Conservation (phyloP, 2,797 vertebrate species). For the Hafferia zeledoni region DNA sequence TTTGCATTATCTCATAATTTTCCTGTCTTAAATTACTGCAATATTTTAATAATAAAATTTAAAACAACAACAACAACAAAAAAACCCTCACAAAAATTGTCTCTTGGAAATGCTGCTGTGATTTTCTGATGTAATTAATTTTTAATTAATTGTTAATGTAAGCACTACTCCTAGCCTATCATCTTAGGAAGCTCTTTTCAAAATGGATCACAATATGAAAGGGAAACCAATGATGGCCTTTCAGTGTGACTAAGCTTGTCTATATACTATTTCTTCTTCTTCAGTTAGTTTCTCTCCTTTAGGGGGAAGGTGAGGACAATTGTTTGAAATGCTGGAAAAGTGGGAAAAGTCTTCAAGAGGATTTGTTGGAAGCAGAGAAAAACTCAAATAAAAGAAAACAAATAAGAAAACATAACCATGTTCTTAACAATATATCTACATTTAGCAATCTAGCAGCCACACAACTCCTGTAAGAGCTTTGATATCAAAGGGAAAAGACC, state of each 20-base stretch:
- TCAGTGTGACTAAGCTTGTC: not conserved
- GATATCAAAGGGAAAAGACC: not conserved
- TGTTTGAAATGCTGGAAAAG: not conserved
- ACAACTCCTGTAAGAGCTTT: not conserved
- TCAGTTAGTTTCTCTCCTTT: not conserved
- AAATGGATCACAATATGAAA: not conserved
- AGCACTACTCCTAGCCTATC: not conserved
- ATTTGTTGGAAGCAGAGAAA: not conserved
- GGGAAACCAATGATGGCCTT: not conserved
- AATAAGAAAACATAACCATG: not conserved
- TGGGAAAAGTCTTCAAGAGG: not conserved
- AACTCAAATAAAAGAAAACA: not conserved
- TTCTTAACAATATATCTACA: not conserved
- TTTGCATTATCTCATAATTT: not conserved
- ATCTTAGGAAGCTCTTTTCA: not conserved
- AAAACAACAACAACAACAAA: not conserved
- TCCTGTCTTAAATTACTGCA: not conserved
- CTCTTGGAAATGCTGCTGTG: not conserved
- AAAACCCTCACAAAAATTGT: fast-evolving
- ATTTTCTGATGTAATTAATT: not conserved
- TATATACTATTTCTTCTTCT: not conserved
- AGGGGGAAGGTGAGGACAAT: not conserved
- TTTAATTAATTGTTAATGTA: not conserved
- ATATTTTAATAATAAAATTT: not conserved
- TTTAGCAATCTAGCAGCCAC: not conserved